Evolutionary conservation across 2,888 invertebrate genomes (phyloP).

Genomic region (Parasteatoda lunata): DNA sequence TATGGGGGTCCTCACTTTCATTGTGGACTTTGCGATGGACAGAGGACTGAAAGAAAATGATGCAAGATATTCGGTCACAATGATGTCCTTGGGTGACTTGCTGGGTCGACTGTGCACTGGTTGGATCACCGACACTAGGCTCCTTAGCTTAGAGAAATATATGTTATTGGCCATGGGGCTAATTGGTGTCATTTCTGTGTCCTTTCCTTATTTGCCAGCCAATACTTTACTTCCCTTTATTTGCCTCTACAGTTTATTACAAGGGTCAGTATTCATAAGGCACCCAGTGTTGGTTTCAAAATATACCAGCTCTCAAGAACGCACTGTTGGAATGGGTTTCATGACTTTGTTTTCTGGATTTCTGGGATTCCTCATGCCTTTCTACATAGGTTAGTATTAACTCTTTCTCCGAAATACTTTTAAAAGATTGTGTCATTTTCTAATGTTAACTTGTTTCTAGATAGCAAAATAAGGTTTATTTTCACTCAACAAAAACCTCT

Average conservation of each 20-base stretch:
- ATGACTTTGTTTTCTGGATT: slow-evolving; percentile 50
- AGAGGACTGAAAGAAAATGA: slow-evolving; percentile 31
- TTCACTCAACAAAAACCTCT: too few species aligned
- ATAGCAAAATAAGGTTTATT: too few species aligned
- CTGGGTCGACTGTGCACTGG: slow-evolving; percentile 64
- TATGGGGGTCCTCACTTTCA: slow-evolving; percentile 26
- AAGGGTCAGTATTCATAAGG: slow-evolving; percentile 24
- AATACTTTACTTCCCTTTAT: neutral
- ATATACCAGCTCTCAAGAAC: slow-evolving; percentile 27
- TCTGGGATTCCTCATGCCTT: slow-evolving; percentile 31
- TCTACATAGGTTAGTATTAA: slow-evolving; percentile 42
- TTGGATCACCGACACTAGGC: slow-evolving; percentile 48
- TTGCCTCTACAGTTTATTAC: neutral
- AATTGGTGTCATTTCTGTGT: neutral
- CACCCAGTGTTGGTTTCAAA: slow-evolving; percentile 29
- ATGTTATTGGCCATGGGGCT: slow-evolving; percentile 23
- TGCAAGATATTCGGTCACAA: slow-evolving; percentile 43
- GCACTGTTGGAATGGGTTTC: slow-evolving; percentile 53
- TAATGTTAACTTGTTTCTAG: too few species aligned
- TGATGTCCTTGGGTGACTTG: slow-evolving; percentile 60
- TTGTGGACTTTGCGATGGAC: slow-evolving; percentile 66
- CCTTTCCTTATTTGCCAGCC: neutral
- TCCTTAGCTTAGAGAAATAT: slow-evolving; percentile 2
- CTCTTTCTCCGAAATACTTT: neutral
- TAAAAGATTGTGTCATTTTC: too few species aligned